A percentile compares a stretch with the other conserved stretches of the same genome.
phyloP scores from a whole-genome alignment of 2,797 vertebrate genomes.

The Emys orbicularis region DNA sequence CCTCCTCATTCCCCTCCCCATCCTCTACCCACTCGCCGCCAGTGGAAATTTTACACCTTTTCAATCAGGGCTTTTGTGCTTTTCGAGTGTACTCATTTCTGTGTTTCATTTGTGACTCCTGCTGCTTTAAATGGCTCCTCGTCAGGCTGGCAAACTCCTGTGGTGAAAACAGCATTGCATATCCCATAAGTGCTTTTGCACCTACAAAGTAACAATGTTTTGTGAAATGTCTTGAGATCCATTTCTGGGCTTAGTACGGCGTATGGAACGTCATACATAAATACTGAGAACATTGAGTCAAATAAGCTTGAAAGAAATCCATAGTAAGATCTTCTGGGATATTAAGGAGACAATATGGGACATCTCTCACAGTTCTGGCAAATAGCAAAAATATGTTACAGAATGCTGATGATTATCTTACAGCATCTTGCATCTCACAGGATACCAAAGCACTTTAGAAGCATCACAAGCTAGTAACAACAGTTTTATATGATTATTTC shows the following conservation, averaged over 20 bases:
- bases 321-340: not conserved
- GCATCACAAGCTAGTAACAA: not conserved
- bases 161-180: not conserved
- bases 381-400: not conserved
- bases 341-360: not conserved
- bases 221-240: not conserved
- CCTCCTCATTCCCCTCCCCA: not conserved
- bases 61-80: not conserved
- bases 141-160: not conserved
- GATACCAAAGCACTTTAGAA: not conserved
- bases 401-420: not conserved
- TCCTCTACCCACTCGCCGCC: too few species aligned
- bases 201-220: not conserved
- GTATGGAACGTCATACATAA: not conserved
- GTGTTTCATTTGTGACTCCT: not conserved
- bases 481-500: not conserved
- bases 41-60: not conserved
- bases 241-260: not conserved
- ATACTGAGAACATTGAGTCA: not conserved
- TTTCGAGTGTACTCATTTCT: not conserved
- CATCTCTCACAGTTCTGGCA: not conserved
- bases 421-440: not conserved
- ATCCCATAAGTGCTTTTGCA: not conserved
- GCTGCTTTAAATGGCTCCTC: not conserved
- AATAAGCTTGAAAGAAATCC: not conserved